These are phyloP conservation scores for Strigamia crassipes DNA, from an alignment of 2,888 invertebrate genomes.

Conservation along the genomic window DNA sequence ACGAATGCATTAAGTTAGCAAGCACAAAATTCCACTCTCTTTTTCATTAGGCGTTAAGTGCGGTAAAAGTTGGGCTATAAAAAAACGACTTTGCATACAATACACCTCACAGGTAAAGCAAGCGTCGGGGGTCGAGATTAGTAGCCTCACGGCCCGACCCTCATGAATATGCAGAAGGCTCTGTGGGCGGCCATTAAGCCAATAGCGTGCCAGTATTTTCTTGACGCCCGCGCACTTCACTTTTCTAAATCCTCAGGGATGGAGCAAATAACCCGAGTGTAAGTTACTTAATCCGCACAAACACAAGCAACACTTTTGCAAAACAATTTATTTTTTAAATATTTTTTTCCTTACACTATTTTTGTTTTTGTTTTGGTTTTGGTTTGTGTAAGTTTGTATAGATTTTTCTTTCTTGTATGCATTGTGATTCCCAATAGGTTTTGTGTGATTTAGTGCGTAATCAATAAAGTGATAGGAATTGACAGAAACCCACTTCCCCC, in stretches of 20 bases:
- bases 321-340: not conserved
- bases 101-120: slow-evolving; percentile 34
- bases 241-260: slow-evolving; percentile 3
- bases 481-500: not conserved
- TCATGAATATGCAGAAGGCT: slow-evolving; percentile 16
- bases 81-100: slow-evolving; percentile 34
- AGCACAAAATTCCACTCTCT: slow-evolving; percentile 31
- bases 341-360: not conserved
- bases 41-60: slow-evolving; percentile 35
- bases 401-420: not conserved
- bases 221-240: slow-evolving; percentile 4
- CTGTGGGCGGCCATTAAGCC: slow-evolving; percentile 33
- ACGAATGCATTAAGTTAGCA: slow-evolving; percentile 17
- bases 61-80: slow-evolving; percentile 34
- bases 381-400: not conserved
- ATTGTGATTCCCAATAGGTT: not conserved
- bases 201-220: slow-evolving; percentile 7
- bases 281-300: slow-evolving; percentile 13
- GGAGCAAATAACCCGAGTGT: slow-evolving; percentile 17
- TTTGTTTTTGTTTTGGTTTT: not conserved
- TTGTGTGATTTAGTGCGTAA: not conserved
- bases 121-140: slow-evolving; percentile 33
- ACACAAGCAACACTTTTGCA: slow-evolving; percentile 7
- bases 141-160: slow-evolving; percentile 29
- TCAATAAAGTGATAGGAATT: slow-evolving; percentile 24